phyloP scores from a whole-genome alignment of 2,888 invertebrate species.

The Drosophila aldrichi region DNA sequence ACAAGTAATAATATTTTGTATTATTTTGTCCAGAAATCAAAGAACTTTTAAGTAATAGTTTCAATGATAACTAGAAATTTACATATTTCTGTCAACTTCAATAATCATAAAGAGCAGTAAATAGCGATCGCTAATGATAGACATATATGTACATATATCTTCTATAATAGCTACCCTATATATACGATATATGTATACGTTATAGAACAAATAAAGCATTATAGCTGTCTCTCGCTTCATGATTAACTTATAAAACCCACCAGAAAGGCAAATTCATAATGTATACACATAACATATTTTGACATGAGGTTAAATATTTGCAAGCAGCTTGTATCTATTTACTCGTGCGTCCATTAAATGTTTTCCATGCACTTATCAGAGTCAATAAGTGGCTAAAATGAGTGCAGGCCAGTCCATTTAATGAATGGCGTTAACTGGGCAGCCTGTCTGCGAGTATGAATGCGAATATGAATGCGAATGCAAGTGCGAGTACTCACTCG shows the following conservation, averaged over 20 bases:
- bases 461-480: slow-evolving; percentile 1
- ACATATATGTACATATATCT: too few species aligned
- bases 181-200: neutral
- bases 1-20: too few species aligned
- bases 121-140: too few species aligned
- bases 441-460: slow-evolving; percentile 18
- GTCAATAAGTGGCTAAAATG: slow-evolving; percentile 33
- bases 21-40: too few species aligned
- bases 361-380: slow-evolving; percentile 41
- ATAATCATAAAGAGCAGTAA: too few species aligned
- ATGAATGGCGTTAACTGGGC: slow-evolving; percentile 54
- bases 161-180: too few species aligned
- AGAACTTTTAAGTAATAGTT: too few species aligned
- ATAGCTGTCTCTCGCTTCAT: neutral
- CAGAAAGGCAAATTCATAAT: neutral
- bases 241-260: neutral
- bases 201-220: neutral
- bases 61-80: too few species aligned
- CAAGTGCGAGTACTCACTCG: slow-evolving; percentile 18
- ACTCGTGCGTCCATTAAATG: slow-evolving; percentile 36
- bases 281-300: slow-evolving; percentile 28
- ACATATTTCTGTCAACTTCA: too few species aligned
- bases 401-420: slow-evolving; percentile 38
- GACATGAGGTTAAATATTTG: slow-evolving; percentile 48
- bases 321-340: slow-evolving; percentile 32